Evolutionary conservation across 30 jellyfish, hydroid and myxozoan genomes (phyloP).

Genomic region (Hydractinia symbiolongicarpus): DNA sequence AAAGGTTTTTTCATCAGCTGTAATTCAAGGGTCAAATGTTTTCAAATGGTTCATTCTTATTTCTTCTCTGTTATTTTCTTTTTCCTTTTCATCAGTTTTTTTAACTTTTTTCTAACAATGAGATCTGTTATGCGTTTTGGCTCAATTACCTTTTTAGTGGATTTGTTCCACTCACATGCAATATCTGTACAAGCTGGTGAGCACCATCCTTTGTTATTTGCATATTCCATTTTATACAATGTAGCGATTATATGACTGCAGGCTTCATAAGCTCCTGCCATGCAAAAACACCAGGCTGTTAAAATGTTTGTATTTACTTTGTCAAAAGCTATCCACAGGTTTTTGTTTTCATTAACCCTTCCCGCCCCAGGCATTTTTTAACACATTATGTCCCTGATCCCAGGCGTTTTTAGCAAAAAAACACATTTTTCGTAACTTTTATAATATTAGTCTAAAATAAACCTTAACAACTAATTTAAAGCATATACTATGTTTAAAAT

Average conservation of each 20-base stretch:
- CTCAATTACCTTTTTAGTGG: slow-evolving; percentile 11
- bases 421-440: no score
- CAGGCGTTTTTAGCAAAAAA: no score
- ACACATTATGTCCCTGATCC: no score
- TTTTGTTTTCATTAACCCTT: slow-evolving; percentile 17
- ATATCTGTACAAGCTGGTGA: slow-evolving; percentile 32
- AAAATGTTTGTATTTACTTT: neutral
- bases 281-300: slow-evolving; percentile 51
- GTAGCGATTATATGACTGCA: slow-evolving; percentile 45
- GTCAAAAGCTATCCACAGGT: slow-evolving; percentile 46
- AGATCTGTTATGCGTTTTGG: slow-evolving; percentile 22
- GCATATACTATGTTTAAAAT: no score
- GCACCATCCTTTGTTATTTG: slow-evolving; percentile 11
- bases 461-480: no score
- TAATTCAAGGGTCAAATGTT: neutral
- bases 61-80: neutral
- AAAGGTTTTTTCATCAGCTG: neutral
- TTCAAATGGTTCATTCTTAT: slow-evolving; percentile 1
- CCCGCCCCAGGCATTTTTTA: no score
- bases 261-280: slow-evolving; percentile 44
- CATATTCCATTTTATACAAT: slow-evolving; percentile 13
- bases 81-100: neutral
- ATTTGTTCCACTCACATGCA: slow-evolving; percentile 33
- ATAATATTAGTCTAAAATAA: no score
- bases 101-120: slow-evolving; percentile 10